Evolutionary conservation across 2,888 invertebrate genomes (phyloP), one percentile per base, ranked within the genome.

Genomic region (Stomorhina lunata): DNA sequence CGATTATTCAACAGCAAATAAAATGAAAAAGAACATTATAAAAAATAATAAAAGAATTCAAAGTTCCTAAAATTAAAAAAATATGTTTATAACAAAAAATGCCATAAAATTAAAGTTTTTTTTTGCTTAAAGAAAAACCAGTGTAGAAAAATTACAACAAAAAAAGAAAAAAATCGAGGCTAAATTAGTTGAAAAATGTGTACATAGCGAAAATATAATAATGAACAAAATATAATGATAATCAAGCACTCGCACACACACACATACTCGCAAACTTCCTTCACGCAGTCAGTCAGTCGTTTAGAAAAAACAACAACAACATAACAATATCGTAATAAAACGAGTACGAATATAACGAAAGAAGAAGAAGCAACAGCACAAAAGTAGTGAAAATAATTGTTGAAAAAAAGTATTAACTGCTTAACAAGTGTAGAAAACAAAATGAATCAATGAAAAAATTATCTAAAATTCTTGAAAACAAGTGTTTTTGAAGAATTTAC

Each of bases 131-230:
- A 69, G 71, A 79, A 83, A 77, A 73, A 72, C 34, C 25, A 73
- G 50, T 73, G 77, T 69, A 65, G 57, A 77, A n/a, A n/a, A 75
- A 59, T 68, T 59, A 32, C 29, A 57, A 37, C 61, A 37, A 45
- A 68, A 69, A 81, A 76, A 78, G 75, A 45, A 68, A 69, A 81
- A 76, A 78, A 78, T 77, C 65, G 68, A 79, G 81, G 73, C 76
- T 73, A 82, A 84, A 73, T 77, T 69, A 63, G 79, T 81, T 81
- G 79, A 84, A 85, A 85, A 85, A 84, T 84, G 85, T 85, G 85
- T 85, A 85, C 80, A 85, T 83, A 80, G 84, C 77, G 81, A 85
- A 84, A 84, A 84, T 73, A 80, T 66, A 84, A n/a, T n/a, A n/a
- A 82, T 71, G 82, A 81, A 84, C 71, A 66, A 83, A 72, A 71